Evolutionary conservation across 2,113 vertebrate species (phyloP).

Genomic region (Mus pahari): DNA sequence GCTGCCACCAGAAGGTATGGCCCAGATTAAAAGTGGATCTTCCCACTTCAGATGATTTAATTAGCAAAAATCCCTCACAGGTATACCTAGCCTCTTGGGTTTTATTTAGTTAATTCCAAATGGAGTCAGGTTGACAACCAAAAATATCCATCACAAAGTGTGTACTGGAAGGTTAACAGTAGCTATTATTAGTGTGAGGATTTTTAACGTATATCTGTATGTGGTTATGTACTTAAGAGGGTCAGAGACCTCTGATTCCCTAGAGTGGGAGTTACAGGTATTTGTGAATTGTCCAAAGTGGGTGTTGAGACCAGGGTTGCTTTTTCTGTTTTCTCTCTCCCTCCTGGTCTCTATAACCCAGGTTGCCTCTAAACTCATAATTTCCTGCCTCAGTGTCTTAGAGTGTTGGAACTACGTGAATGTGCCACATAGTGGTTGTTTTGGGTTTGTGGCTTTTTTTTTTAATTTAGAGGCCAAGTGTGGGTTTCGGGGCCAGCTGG

Average conservation of each 20-base stretch:
- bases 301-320: background rate
- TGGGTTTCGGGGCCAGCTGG: background rate
- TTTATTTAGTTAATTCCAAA: background rate
- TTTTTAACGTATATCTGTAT: background rate
- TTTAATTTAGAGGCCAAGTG: background rate
- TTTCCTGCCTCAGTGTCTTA: background rate
- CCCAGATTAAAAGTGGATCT: background rate
- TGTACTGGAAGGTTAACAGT: conserved; percentile 38
- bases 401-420: background rate
- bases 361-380: background rate
- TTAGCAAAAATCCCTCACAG: background rate
- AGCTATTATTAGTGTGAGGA: background rate
- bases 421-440: background rate
- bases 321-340: background rate
- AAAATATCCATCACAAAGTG: background rate
- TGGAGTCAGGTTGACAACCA: background rate
- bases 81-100: background rate
- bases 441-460: conserved; percentile 8
- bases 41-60: background rate
- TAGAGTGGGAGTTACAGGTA: background rate
- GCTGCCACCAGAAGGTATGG: background rate
- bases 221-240: background rate
- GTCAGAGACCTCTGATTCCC: background rate
- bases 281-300: background rate
- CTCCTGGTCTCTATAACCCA: background rate